Conservation (phyloP, 1,140 invertebrate species). For the Neelides sp. region DNA sequence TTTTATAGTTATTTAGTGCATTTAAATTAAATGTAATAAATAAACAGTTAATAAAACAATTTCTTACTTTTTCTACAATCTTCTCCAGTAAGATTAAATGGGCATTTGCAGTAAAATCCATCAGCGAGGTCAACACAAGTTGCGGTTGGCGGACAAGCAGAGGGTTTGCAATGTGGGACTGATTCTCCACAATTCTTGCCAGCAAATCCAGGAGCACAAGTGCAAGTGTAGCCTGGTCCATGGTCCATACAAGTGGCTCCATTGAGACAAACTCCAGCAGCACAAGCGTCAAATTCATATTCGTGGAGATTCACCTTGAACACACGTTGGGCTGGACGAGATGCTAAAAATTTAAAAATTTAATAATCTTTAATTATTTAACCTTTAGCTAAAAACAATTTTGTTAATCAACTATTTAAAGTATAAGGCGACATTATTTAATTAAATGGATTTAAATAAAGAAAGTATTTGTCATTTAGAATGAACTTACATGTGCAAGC, state of each 20-base stretch:
- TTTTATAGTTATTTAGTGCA: constrained; percentile 7
- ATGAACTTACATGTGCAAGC: constrained; percentile 67
- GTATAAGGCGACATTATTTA: background rate
- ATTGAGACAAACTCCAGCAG: constrained; percentile 74
- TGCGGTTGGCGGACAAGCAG: constrained; percentile 84
- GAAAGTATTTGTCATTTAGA: background rate
- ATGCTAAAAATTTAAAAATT: constrained; percentile 41
- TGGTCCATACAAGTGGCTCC: constrained; percentile 80
- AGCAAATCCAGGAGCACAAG: constrained; percentile 33
- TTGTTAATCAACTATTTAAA: background rate
- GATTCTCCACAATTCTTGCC: constrained; percentile 84
- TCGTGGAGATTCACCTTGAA: constrained; percentile 88
- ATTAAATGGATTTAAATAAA: background rate
- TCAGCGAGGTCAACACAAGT: constrained; percentile 86
- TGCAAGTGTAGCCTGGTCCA: constrained; percentile 67
- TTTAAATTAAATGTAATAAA: constrained; percentile 1
- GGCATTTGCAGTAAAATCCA: constrained; percentile 87
- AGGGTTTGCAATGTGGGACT: constrained; percentile 82
- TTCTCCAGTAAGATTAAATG: constrained; percentile 89
- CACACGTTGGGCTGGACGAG: constrained; percentile 73
- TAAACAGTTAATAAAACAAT: too few relatives aligned
- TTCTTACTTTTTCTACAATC: constrained; percentile 87
- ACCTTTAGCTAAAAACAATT: background rate
- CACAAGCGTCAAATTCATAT: constrained; percentile 84
- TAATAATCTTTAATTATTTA: constrained; percentile 5